These are phyloP conservation scores for Coregonus clupeaformis DNA, from an alignment of 2,113 vertebrate species.

Conservation along the genomic window DNA sequence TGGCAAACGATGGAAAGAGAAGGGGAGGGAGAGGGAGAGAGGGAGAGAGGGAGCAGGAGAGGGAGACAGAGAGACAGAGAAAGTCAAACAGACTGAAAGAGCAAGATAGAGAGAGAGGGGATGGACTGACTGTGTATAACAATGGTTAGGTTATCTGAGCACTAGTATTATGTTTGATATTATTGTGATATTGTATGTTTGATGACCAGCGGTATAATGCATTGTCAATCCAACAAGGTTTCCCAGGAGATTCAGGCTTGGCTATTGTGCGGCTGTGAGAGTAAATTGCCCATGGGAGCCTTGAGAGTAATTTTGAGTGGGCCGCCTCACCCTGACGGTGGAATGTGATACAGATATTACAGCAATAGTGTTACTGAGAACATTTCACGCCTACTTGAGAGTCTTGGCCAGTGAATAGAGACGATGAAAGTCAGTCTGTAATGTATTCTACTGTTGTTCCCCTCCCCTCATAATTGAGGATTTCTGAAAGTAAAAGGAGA, in stretches of 20 bases:
- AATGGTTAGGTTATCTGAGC: constrained; percentile 24
- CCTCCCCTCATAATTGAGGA: background rate
- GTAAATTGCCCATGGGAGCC: constrained; percentile 60
- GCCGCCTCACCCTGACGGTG: constrained; percentile 56
- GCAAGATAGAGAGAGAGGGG: background rate
- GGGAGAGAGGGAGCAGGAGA: background rate
- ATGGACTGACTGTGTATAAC: background rate
- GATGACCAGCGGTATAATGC: background rate
- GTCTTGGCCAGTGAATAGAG: constrained; percentile 35
- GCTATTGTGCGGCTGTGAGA: constrained; percentile 52
- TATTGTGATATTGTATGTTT: background rate
- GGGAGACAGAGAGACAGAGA: background rate
- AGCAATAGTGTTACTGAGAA: constrained; percentile 47
- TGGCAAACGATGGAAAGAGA: no score
- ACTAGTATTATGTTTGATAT: constrained; percentile 8
- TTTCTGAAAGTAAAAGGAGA: background rate
- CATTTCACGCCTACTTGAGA: constrained; percentile 49
- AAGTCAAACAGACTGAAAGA: background rate
- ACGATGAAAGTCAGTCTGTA: constrained; percentile 58
- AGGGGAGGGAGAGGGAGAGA: background rate
- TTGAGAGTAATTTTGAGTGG: constrained; percentile 54
- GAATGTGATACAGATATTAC: constrained; percentile 59
- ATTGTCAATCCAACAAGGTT: constrained; percentile 38
- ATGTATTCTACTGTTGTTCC: constrained; percentile 24
- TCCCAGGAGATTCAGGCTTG: constrained; percentile 48